A percentile compares a stretch with the other conserved stretches of the same genome.
phyloP scores from a whole-genome alignment of 2,113 vertebrate genomes.

The Leiothrix lutea region DNA sequence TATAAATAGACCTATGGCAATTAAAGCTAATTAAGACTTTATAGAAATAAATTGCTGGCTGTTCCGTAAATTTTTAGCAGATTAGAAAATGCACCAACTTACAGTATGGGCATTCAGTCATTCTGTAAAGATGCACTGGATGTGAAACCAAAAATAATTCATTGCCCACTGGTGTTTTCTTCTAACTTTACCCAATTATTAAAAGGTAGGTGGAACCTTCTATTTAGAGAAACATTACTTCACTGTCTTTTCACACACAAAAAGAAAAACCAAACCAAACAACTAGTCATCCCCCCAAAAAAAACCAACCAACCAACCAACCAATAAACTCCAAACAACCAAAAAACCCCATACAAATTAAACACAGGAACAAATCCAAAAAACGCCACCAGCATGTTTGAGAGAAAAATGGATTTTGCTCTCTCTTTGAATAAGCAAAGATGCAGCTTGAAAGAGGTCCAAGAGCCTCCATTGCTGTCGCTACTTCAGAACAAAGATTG shows the following conservation, averaged over 20 bases:
- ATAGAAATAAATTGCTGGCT: not conserved
- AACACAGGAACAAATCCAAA: not conserved
- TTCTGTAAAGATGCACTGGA: not conserved
- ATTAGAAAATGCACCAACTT: not conserved
- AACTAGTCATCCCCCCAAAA: accelerated
- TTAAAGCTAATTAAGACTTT: conserved; percentile 18
- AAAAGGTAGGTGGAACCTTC: not conserved
- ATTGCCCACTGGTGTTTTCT: not conserved
- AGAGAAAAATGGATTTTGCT: not conserved
- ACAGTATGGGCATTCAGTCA: not conserved
- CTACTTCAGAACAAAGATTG: not conserved
- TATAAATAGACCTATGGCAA: not conserved
- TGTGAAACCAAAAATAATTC: not conserved
- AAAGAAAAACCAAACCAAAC: not conserved
- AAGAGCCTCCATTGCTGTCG: not conserved
- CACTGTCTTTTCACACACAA: not conserved
- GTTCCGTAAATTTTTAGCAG: conserved; percentile 5
- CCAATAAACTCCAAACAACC: not conserved
- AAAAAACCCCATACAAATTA: not conserved
- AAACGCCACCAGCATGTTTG: not conserved
- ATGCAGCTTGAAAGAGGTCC: not conserved
- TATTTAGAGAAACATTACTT: not conserved
- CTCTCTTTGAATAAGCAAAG: not conserved
- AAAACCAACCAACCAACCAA: not conserved
- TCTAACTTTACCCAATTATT: not conserved